Evolutionary conservation across 2,888 invertebrate species (phyloP).

Genomic region (Caenorhabditis becei): DNA sequence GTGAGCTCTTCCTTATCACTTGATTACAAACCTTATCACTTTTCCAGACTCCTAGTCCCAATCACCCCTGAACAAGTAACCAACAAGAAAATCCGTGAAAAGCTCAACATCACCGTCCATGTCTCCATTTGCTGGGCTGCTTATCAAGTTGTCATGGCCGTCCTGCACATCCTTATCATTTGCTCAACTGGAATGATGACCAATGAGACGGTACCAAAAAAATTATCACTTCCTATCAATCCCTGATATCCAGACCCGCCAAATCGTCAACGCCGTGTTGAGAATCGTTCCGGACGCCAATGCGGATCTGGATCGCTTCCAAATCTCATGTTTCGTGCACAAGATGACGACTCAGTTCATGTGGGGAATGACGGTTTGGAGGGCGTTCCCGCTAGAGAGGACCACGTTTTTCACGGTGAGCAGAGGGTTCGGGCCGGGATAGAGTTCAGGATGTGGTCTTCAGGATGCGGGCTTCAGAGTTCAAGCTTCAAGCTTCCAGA

Average conservation of each 20-base stretch:
- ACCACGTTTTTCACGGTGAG: constrained; percentile 80
- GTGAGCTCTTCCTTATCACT: constrained; percentile 32
- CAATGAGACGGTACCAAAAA: constrained; percentile 78
- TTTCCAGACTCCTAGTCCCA: constrained; percentile 72
- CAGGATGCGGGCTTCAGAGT: too few relatives aligned
- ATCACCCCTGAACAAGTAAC: constrained; percentile 74
- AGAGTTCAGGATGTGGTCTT: too few relatives aligned
- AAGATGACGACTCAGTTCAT: constrained; percentile 81
- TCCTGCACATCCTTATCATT: constrained; percentile 75
- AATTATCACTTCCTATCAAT: too few relatives aligned
- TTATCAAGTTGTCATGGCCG: constrained; percentile 75
- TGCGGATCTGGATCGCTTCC: constrained; percentile 78
- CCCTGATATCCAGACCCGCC: constrained; percentile 77
- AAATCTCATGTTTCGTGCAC: constrained; percentile 81
- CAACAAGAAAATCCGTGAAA: constrained; percentile 58
- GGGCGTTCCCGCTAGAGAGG: constrained; percentile 80
- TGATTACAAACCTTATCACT: background rate
- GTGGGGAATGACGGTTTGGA: constrained; percentile 81
- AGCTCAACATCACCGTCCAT: constrained; percentile 72
- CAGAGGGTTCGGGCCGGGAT: too few relatives aligned
- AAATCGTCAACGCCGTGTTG: constrained; percentile 78
- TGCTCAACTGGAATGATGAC: constrained; percentile 78
- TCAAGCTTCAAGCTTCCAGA: too few relatives aligned
- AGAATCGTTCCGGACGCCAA: constrained; percentile 78
- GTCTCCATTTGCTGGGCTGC: constrained; percentile 77